Base-by-base conservation (phyloP, 2,888 invertebrate genomes). In the Psylliodes chrysocephalus region DNA sequence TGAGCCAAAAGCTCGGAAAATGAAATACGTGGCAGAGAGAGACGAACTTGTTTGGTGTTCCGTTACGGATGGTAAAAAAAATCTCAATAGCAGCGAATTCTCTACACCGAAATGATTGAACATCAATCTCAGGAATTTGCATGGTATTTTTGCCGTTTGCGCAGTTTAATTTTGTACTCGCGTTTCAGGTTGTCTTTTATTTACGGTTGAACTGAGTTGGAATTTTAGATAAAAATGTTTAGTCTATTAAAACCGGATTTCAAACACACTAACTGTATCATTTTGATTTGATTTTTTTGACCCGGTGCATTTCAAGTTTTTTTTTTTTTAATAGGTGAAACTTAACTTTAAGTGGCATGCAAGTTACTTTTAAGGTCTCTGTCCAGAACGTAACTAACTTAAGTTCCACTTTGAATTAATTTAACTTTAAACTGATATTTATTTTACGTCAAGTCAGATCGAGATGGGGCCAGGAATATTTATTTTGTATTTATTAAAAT, bases 1-100 rank as follows among this genome's bases (percentile, higher is more conserved):
- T 49, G 38, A 59, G 25, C 59, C 57, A 57, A 63, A 59, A 59
- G 59, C 59, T 49, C 46, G 57, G 57, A 57, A 63, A 63, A 63
- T 52, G 51, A 57, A 56, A 57, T 46, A n/a, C n/a, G n/a, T n/a
- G n/a, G n/a, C n/a, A n/a, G n/a, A 52, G 51, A 49, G 52, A 52
- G 51, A 49, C n/a, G 57, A 63, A 47, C 38, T 61, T 61, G 54
- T 61, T 61, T 47, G 44, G 49, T 19, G n/a, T 53, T 38, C 25
- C 40, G 53, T 25, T 38, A 33, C 18, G 19, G 15, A 18, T 10
- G 12, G 30, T 5, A 42, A 42, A 54, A 55, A 55, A 55, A 55
- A 18, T 35, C 35, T 35, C 35, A 47, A 28, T 42, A 54, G 38
- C 28, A 12, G 42, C 54, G 22, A 46, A 57, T 44, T 47, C 46